phyloP scores from a whole-genome alignment of 2,113 vertebrate species.

The Sander vitreus region DNA sequence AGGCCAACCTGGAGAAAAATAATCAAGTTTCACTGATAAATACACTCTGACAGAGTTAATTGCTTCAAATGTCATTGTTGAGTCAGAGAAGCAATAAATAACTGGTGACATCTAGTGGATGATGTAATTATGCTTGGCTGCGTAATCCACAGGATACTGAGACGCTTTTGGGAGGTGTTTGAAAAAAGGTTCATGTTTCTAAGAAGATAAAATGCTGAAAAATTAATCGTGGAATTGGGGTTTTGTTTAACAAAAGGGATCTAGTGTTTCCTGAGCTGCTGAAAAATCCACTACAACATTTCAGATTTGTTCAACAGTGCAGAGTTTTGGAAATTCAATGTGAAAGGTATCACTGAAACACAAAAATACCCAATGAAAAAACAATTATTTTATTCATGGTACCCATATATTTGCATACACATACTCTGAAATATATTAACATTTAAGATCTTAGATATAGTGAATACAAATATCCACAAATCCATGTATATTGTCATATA shows the following conservation, averaged over 20 bases:
- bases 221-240: neutral
- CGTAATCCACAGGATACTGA: neutral
- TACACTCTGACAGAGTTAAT: neutral
- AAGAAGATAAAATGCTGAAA: neutral
- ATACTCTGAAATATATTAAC: constrained; percentile 80
- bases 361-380: constrained; percentile 66
- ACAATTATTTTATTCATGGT: constrained; percentile 73
- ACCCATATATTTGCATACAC: constrained; percentile 78
- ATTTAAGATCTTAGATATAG: constrained; percentile 77
- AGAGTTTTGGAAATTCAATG: neutral
- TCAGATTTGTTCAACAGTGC: neutral
- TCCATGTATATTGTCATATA: constrained; percentile 69
- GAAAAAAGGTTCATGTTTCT: neutral
- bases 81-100: constrained; percentile 30
- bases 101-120: constrained; percentile 74
- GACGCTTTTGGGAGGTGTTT: neutral
- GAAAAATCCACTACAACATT: neutral
- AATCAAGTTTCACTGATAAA: neutral
- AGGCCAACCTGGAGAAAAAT: neutral
- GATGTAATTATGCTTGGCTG: neutral
- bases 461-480: constrained; percentile 80
- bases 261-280: neutral
- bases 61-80: neutral
- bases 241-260: neutral
- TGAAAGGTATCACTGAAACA: constrained; percentile 1